Percentiles rank a stretch among this genome's conserved stretches.
These are phyloP conservation scores for Phyllostomus discolor DNA, from an alignment of 2,113 vertebrate species.

Conservation along the genomic window DNA sequence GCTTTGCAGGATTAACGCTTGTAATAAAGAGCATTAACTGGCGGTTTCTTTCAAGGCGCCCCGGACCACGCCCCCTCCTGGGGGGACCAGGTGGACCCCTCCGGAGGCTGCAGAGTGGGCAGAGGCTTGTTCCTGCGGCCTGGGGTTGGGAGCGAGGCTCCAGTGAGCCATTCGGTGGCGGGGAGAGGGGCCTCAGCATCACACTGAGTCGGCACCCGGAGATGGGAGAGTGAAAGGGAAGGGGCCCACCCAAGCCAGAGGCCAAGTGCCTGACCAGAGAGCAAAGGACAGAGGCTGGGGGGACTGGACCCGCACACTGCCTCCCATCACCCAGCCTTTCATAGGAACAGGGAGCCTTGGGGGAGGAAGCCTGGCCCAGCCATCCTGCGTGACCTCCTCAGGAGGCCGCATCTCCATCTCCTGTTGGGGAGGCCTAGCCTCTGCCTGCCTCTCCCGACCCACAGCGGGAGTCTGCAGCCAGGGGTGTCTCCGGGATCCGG, in stretches of 20 bases:
- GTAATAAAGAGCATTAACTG: conserved; percentile 88
- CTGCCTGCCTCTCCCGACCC: too few species aligned
- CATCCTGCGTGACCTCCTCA: not conserved
- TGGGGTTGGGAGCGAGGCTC: not conserved
- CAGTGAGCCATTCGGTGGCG: not conserved
- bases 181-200: not conserved
- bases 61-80: not conserved
- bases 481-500: not conserved
- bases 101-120: not conserved
- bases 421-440: not conserved
- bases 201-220: not conserved
- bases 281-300: fast-evolving
- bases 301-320: fast-evolving
- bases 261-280: not conserved
- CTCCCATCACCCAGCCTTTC: not conserved
- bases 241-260: not conserved
- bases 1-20: conserved; percentile 88
- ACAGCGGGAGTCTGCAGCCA: not conserved
- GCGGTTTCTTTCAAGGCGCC: conserved; percentile 78
- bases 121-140: not conserved
- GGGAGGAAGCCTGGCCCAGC: not conserved
- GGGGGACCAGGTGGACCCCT: conserved; percentile 21
- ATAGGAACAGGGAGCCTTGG: too few species aligned
- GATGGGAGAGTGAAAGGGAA: not conserved
- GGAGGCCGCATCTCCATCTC: not conserved